Conservation (phyloP, 2,113 vertebrate genomes). For the Speoplatyrhinus poulsoni region DNA sequence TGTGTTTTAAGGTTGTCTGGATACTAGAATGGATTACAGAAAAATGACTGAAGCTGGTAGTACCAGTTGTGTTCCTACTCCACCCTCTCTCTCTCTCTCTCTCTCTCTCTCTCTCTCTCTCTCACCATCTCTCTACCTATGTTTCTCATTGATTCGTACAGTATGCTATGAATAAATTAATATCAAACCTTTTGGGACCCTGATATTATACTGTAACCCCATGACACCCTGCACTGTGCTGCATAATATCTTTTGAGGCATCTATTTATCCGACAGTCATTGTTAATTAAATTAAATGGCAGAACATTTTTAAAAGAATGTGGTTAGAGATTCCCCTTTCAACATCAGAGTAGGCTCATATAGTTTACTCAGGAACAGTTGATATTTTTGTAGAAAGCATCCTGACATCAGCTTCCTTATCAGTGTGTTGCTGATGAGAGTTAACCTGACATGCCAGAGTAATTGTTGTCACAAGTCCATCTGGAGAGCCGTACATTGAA, state of each 20-base stretch:
- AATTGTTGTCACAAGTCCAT: too few species aligned
- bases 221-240: too few species aligned
- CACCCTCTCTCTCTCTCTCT: neutral
- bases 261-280: neutral
- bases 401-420: slow-evolving; percentile 7
- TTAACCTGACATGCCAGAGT: too few species aligned
- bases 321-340: too few species aligned
- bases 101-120: neutral
- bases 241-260: neutral
- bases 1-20: slow-evolving; percentile 3
- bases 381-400: too few species aligned
- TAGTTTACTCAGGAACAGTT: too few species aligned
- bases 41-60: slow-evolving; percentile 12
- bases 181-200: neutral
- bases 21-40: neutral
- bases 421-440: slow-evolving; percentile 23
- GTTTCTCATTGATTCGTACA: neutral
- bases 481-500: too few species aligned
- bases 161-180: too few species aligned
- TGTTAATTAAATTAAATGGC: neutral
- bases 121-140: neutral
- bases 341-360: too few species aligned
- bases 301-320: neutral
- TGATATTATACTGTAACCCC: too few species aligned
- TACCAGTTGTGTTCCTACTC: slow-evolving; percentile 5